phyloP scores from a whole-genome alignment of 2,888 invertebrate genomes.

The Ennomos quercinarius region DNA sequence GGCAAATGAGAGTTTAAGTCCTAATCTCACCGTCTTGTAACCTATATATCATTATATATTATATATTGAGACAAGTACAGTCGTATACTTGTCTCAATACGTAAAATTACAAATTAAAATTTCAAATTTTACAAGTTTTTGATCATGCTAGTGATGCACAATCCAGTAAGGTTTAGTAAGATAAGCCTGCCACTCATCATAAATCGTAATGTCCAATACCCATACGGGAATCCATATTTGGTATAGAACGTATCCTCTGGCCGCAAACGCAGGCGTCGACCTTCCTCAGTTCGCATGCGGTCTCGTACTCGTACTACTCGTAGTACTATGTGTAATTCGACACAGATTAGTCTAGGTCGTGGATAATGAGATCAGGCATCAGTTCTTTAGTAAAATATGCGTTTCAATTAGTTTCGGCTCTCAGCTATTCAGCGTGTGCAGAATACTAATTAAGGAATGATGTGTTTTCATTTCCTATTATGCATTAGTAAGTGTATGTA shows the following conservation, averaged over 20 bases:
- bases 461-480: neutral
- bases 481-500: no score
- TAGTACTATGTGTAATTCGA: conserved; percentile 7
- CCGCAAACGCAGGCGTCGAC: conserved; percentile 9
- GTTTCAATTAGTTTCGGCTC: neutral
- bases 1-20: no score
- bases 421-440: neutral
- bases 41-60: no score
- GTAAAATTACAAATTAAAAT: no score
- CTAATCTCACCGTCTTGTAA: no score
- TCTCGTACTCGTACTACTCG: conserved; percentile 2
- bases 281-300: conserved; percentile 4
- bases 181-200: no score
- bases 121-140: no score
- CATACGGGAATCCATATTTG: conserved; percentile 15
- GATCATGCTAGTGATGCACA: no score
- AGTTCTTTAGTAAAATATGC: neutral
- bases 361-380: neutral
- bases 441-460: neutral
- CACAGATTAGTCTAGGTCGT: conserved; percentile 2
- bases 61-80: no score
- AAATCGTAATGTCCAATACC: no score
- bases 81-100: no score
- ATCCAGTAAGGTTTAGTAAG: no score
- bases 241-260: conserved; percentile 10